Percentiles rank a stretch among this genome's conserved stretches.
These are phyloP conservation scores for Macrosoma leucophasiata DNA, from an alignment of 2,888 invertebrate genomes.

Conservation along the genomic window DNA sequence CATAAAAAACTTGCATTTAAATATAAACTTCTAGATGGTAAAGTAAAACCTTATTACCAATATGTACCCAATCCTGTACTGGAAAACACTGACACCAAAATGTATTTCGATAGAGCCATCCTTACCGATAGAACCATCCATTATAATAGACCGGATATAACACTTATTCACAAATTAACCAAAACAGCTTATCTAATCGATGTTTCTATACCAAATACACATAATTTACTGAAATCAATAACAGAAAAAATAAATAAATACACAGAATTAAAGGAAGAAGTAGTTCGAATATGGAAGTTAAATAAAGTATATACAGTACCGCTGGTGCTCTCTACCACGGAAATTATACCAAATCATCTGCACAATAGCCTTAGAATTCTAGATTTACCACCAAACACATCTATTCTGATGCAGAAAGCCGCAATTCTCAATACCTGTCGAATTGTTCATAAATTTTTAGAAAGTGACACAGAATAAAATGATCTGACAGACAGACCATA, in stretches of 20 bases:
- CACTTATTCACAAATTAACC: constrained; percentile 1
- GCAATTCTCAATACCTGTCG: too few relatives aligned
- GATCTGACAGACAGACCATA: too few relatives aligned
- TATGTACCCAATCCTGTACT: constrained; percentile 6
- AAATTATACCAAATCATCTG: constrained; percentile 3
- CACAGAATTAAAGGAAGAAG: constrained; percentile 3
- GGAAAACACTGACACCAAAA: constrained; percentile 2
- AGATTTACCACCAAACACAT: too few relatives aligned
- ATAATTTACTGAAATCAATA: constrained; percentile 2
- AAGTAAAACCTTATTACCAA: constrained; percentile 4
- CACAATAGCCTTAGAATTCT: not conserved
- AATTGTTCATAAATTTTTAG: too few relatives aligned
- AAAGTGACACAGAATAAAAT: too few relatives aligned
- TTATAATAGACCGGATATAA: constrained; percentile 9
- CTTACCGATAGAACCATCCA: constrained; percentile 4
- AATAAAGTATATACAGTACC: too few relatives aligned
- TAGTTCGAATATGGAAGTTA: constrained; percentile 4
- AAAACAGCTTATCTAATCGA: constrained; percentile 6
- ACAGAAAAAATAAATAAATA: constrained; percentile 8
- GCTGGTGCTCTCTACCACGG: too few relatives aligned
- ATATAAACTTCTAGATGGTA: constrained; percentile 30
- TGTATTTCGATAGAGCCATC: constrained; percentile 6
- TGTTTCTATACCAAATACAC: constrained; percentile 5
- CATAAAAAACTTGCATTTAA: constrained; percentile 30
- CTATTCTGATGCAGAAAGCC: too few relatives aligned